phyloP scores from a whole-genome alignment of 2,888 invertebrate genomes.

The Capitulum mitella region DNA sequence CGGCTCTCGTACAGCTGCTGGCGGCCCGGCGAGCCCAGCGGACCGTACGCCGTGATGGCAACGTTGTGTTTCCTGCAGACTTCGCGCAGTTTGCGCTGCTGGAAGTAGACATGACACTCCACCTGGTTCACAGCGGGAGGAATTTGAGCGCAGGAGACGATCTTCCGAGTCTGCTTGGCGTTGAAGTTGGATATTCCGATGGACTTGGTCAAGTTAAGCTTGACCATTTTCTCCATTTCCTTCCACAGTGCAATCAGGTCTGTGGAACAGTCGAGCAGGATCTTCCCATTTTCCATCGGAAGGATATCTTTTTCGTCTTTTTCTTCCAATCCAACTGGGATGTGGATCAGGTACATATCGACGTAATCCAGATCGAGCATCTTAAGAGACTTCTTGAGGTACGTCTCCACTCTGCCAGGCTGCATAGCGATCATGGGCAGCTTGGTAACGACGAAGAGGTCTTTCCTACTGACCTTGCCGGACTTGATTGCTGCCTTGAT shows the following conservation, averaged over 20 bases:
- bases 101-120: conserved; percentile 70
- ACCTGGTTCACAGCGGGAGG: conserved; percentile 57
- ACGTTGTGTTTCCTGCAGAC: conserved; percentile 59
- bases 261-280: conserved; percentile 54
- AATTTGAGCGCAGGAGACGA: conserved; percentile 55
- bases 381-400: conserved; percentile 59
- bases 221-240: conserved; percentile 61
- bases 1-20: conserved; percentile 33
- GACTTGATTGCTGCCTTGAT: background rate
- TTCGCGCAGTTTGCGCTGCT: conserved; percentile 56
- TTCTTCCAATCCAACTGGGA: conserved; percentile 58
- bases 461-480: background rate
- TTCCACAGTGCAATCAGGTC: conserved; percentile 67
- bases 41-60: conserved; percentile 44
- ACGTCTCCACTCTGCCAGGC: conserved; percentile 58
- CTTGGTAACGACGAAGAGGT: conserved; percentile 27
- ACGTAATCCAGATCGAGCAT: conserved; percentile 68
- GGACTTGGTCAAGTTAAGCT: conserved; percentile 60
- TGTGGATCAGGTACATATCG: conserved; percentile 73
- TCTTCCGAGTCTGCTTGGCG: conserved; percentile 58
- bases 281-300: conserved; percentile 53
- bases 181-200: conserved; percentile 84
- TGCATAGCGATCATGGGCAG: conserved; percentile 45
- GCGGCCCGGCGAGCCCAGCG: conserved; percentile 44
- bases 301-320: conserved; percentile 57